These are phyloP conservation scores for Hypotaenidia okinawae DNA, from an alignment of 2,797 vertebrate genomes.

Conservation along the genomic window DNA sequence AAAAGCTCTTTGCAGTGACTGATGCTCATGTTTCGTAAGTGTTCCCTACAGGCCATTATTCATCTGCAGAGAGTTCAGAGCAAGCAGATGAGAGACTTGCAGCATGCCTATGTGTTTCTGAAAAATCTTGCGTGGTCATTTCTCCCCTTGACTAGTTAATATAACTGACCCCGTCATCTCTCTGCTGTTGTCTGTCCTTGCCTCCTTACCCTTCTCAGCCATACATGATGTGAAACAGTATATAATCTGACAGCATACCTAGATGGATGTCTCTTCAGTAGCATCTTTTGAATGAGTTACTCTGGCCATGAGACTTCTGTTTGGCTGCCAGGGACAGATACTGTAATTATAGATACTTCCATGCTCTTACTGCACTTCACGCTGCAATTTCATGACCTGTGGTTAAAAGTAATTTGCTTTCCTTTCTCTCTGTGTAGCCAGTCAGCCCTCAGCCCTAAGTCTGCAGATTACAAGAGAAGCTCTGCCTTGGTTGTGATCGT, in stretches of 20 bases:
- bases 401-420: background rate
- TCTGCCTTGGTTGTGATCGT: background rate
- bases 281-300: background rate
- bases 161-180: background rate
- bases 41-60: background rate
- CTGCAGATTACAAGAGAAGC: background rate
- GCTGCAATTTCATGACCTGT: background rate
- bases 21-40: background rate
- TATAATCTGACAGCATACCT: background rate
- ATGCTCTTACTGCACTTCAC: rapidly evolving
- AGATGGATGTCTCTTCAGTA: background rate
- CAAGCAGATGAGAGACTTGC: background rate
- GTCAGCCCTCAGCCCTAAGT: background rate
- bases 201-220: background rate
- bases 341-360: background rate
- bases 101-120: background rate
- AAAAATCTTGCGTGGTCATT: background rate
- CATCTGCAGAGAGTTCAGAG: background rate
- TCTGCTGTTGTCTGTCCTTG: background rate
- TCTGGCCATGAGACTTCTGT: background rate
- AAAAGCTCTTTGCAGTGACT: background rate
- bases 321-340: background rate
- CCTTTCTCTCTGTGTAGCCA: background rate
- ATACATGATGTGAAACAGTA: rapidly evolving
- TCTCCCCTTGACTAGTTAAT: background rate